A percentile compares a stretch with the other conserved stretches of the same genome.
Evolutionary conservation across 2,113 vertebrate genomes (phyloP).

Genomic region (Petromus typicus): DNA sequence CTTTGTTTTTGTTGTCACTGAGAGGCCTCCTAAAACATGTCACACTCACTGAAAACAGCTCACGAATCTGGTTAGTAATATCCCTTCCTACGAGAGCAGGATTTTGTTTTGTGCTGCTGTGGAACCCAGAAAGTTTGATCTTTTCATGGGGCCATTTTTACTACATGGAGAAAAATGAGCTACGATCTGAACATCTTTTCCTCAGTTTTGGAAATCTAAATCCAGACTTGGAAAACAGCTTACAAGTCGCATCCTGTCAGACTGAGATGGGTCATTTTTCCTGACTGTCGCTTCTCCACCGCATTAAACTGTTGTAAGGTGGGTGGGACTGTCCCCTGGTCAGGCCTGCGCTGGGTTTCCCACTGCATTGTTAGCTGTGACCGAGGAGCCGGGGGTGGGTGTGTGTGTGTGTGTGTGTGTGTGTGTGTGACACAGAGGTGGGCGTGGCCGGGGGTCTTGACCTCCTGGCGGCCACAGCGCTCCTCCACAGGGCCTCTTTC

Average conservation of each 20-base stretch:
- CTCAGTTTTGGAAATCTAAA: conserved; percentile 51
- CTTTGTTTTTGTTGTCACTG: neutral
- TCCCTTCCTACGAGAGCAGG: conserved; percentile 37
- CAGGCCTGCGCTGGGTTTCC: neutral
- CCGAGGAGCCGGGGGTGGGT: neutral
- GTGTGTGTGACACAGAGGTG: too few species aligned
- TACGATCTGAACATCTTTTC: conserved; percentile 3
- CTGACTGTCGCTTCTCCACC: neutral
- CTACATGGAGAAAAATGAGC: neutral
- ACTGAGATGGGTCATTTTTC: neutral
- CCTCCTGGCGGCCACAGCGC: conserved; percentile 38
- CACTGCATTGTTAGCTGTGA: conserved; percentile 31
- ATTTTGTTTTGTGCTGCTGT: neutral
- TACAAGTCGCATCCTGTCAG: conserved; percentile 14
- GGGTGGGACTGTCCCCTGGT: neutral
- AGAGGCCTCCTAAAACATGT: neutral
- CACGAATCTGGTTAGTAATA: neutral
- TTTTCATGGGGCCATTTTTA: conserved; percentile 22
- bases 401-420: too few species aligned
- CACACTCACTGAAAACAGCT: conserved; percentile 32
- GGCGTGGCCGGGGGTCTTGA: conserved; percentile 34
- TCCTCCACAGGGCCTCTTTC: too few species aligned
- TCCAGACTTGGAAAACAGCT: conserved; percentile 3
- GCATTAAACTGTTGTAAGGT: neutral
- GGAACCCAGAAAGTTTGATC: neutral